Base-by-base conservation (phyloP, 2,113 vertebrate species). In the Sakesphorus luctuosus region DNA sequence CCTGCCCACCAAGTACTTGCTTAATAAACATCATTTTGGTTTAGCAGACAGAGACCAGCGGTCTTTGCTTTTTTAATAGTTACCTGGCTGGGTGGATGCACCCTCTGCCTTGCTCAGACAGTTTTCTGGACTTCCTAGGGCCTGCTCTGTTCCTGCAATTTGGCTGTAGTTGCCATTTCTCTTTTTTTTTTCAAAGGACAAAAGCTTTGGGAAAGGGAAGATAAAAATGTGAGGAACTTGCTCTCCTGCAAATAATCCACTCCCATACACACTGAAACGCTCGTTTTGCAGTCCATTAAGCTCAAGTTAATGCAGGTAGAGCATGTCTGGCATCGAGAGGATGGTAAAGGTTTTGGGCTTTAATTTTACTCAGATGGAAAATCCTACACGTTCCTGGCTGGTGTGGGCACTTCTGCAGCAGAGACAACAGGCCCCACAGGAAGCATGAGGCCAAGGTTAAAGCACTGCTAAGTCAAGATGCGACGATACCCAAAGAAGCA, bases 371-470 rank as follows among this genome's bases (percentile, higher is more conserved):
- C 94, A 31, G 56, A 94, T 96, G 95, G 94, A 96, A 96, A 96
- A 94, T 94, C 89, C 80, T 92, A 19, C 79, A 24, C 3, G 4
- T 83, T 94, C 47, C 85, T 84, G 91, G 90, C 91, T 90, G 78
- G 63, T 89, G 88, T 15, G 3, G 43, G 75, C 73, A 91, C 79
- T 97, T 95, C 20, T 47, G 66, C 87, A 95, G 84, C 52, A 69
- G 82, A 63, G 33, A 69, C 89, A 97, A 97, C 55, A 68, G 89
- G 96, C 69, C 97, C 94, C 95, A 0, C 69, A 94, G 97, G 97
- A 98, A 96, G 86, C 92, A 82, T 69, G 95, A 97, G 97, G 96
- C 96, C 97, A 97, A 98, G 96, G 97, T 98, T 97, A 98, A 97
- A 97, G 68, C 79, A 87, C 89, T 95, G 93, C 72, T 83, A 95